Percentiles rank a stretch among this genome's conserved stretches.
These are phyloP conservation scores for Microtus oregoni DNA, from an alignment of 2,113 vertebrate genomes.

Conservation along the genomic window DNA sequence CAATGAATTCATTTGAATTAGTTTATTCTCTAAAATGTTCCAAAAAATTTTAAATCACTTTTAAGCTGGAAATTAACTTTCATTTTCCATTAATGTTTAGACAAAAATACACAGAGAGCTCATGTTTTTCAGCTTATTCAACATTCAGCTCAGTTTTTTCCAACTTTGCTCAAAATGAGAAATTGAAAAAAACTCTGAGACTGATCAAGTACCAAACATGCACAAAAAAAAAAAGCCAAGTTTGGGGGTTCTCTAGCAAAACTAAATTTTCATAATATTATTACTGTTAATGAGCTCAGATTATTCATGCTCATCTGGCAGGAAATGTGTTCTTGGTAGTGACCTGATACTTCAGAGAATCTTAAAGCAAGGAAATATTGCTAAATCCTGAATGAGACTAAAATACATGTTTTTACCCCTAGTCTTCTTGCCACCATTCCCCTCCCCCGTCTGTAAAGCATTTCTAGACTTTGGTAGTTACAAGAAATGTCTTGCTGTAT, in stretches of 20 bases:
- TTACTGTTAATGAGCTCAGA: background rate
- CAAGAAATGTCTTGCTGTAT: background rate
- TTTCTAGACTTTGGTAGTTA: conserved; percentile 28
- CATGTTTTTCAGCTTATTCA: background rate
- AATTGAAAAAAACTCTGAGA: background rate
- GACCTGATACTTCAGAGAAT: conserved; percentile 18
- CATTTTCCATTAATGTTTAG: background rate
- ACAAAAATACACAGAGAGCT: background rate
- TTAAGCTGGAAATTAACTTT: conserved; percentile 61
- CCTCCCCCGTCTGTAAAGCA: conserved; percentile 51
- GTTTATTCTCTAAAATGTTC: conserved; percentile 26
- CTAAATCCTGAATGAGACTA: background rate
- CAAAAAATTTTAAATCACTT: background rate
- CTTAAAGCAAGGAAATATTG: background rate
- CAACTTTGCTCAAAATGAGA: conserved; percentile 61
- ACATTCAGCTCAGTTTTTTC: background rate
- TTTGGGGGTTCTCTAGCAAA: background rate
- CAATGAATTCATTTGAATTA: conserved; percentile 25
- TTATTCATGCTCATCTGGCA: conserved; percentile 2
- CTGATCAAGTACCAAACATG: conserved; percentile 11
- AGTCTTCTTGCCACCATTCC: conserved; percentile 51
- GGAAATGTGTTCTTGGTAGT: conserved; percentile 21
- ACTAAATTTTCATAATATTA: background rate
- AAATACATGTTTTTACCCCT: background rate
- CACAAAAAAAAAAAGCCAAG: too few relatives aligned